These are phyloP conservation scores for Phalacrocorax aristotelis DNA, from an alignment of 2,113 vertebrate genomes.

Conservation along the genomic window DNA sequence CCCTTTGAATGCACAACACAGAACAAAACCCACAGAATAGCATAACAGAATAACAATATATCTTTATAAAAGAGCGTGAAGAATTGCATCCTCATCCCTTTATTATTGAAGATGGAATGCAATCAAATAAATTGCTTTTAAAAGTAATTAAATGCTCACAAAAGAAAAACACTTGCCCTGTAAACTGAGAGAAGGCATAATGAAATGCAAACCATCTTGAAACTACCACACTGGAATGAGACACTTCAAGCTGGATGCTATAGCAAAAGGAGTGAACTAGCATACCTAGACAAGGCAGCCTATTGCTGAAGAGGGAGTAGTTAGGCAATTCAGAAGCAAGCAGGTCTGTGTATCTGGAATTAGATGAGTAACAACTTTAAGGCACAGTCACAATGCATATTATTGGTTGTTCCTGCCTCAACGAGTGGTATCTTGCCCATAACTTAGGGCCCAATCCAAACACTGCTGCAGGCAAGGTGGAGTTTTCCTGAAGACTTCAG, in stretches of 20 bases:
- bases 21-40: neutral
- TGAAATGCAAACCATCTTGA: neutral
- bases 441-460: neutral
- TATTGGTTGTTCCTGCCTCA: neutral
- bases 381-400: neutral
- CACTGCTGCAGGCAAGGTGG: neutral
- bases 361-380: neutral
- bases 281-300: neutral
- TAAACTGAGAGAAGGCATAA: neutral
- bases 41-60: slow-evolving; percentile 1
- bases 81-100: neutral
- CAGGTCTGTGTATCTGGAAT: neutral
- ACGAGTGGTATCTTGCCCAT: neutral
- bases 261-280: neutral
- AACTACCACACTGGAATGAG: neutral
- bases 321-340: neutral
- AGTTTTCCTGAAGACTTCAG: neutral
- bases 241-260: neutral
- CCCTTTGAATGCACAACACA: neutral
- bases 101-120: neutral
- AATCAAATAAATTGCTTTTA: neutral
- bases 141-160: slow-evolving; percentile 27
- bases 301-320: neutral
- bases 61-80: slow-evolving; percentile 42
- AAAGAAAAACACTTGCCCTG: slow-evolving; percentile 13